These are phyloP conservation scores for Dasysyrphus tricinctus DNA, from an alignment of 2,888 invertebrate species.

Conservation along the genomic window DNA sequence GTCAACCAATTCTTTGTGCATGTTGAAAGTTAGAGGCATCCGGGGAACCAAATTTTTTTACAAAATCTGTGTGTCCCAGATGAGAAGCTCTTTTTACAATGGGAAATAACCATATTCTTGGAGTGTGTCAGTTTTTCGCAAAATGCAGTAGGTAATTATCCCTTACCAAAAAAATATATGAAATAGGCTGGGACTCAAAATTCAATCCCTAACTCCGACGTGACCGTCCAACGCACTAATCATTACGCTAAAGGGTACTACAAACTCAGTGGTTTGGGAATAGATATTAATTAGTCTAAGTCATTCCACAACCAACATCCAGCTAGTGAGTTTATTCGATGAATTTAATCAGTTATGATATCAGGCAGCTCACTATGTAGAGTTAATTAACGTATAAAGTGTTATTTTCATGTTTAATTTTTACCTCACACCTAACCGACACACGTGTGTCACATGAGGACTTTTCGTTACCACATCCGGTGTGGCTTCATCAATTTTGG, in stretches of 20 bases:
- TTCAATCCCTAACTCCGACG: no score
- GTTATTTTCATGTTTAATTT: slow-evolving; percentile 12
- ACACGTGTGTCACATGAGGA: background rate
- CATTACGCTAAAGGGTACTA: background rate
- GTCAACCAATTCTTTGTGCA: no score
- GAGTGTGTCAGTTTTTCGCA: no score
- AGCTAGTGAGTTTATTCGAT: background rate
- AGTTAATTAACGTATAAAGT: slow-evolving; percentile 37
- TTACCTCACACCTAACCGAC: slow-evolving; percentile 2
- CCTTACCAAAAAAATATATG: no score
- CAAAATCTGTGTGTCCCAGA: no score
- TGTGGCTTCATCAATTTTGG: slow-evolving; percentile 48
- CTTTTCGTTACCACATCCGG: background rate
- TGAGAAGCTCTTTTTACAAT: no score
- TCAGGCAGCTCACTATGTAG: slow-evolving; percentile 8
- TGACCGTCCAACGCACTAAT: no score
- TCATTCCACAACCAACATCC: background rate
- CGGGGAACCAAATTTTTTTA: no score
- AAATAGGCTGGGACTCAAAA: no score
- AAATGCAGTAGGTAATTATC: no score
- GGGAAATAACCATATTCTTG: no score
- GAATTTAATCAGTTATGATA: slow-evolving; percentile 49
- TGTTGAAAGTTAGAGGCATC: no score
- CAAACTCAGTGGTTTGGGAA: background rate
- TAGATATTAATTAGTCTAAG: slow-evolving; percentile 35